These are phyloP conservation scores for Ceuthmochares aereus DNA, from an alignment of 2,113 vertebrate species.

Conservation along the genomic window DNA sequence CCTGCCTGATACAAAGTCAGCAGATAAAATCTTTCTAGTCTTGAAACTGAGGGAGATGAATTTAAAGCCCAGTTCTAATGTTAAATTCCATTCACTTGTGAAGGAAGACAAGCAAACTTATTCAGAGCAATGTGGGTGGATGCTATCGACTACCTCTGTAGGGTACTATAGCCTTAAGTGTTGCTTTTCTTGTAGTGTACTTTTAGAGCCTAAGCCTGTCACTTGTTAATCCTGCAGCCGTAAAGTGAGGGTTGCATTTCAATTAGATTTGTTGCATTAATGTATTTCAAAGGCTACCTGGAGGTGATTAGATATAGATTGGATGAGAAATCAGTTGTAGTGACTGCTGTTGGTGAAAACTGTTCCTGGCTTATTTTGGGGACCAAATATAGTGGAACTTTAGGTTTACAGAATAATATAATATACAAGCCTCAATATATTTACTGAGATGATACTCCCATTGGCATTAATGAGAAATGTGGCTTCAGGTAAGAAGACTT, in stretches of 20 bases:
- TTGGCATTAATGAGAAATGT: not conserved
- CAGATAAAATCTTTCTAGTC: not conserved
- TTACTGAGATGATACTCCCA: not conserved
- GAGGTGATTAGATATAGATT: not conserved
- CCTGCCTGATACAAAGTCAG: not conserved
- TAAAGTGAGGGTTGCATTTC: not conserved
- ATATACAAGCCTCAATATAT: not conserved
- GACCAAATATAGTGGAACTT: not conserved
- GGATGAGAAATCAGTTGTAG: not conserved
- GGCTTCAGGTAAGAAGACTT: not conserved
- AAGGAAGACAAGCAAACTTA: not conserved
- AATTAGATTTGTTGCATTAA: not conserved
- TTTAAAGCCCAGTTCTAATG: not conserved
- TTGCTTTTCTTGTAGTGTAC: not conserved
- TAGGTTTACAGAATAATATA: not conserved
- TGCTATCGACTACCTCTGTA: not conserved
- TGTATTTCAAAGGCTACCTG: not conserved
- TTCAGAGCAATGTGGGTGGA: not conserved
- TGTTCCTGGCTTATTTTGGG: not conserved
- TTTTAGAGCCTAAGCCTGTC: not conserved
- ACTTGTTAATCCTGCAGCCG: not conserved
- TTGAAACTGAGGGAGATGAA: not conserved
- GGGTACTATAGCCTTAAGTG: not conserved
- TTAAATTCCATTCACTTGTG: not conserved
- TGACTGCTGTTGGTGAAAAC: not conserved